phyloP scores from a whole-genome alignment of 2,113 vertebrate species.

The Prinia subflava region DNA sequence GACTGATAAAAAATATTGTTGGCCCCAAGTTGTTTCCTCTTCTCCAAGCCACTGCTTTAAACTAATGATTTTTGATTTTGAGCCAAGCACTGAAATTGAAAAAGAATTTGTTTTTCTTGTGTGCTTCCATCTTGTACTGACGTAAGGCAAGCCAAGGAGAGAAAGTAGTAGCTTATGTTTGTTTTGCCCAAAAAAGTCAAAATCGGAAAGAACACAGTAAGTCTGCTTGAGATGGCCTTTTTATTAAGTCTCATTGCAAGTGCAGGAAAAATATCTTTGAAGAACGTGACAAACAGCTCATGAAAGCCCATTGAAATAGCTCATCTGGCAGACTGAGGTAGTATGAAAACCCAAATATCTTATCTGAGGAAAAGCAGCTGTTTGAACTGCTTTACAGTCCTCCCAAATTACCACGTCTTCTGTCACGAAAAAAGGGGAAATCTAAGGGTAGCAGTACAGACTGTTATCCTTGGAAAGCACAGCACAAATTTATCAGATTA shows the following conservation, averaged over 20 bases:
- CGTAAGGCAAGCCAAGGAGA: neutral
- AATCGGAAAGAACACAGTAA: neutral
- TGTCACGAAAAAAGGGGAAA: neutral
- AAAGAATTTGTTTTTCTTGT: slow-evolving; percentile 36
- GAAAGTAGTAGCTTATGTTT: neutral
- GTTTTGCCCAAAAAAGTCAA: slow-evolving; percentile 44
- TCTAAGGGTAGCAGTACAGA: neutral
- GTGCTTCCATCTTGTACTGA: neutral
- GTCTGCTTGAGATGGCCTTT: neutral
- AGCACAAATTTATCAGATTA: neutral
- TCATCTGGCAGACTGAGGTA: slow-evolving; percentile 22
- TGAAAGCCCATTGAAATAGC: neutral
- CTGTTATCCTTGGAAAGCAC: slow-evolving; percentile 16
- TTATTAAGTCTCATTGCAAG: neutral
- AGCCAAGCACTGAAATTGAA: slow-evolving; percentile 28
- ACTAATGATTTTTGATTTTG: slow-evolving; percentile 29
- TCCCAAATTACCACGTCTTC: neutral
- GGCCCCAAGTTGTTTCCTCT: slow-evolving; percentile 20
- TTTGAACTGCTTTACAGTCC: neutral
- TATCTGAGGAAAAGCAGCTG: slow-evolving; percentile 59
- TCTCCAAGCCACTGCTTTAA: slow-evolving; percentile 20
- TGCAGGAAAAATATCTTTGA: slow-evolving; percentile 5
- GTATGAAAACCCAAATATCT: slow-evolving; percentile 22
- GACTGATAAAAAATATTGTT: slow-evolving; percentile 24
- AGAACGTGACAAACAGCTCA: slow-evolving; percentile 4